Conservation (phyloP, 2,888 invertebrate genomes). For the Synanthedon tipuliformis region DNA sequence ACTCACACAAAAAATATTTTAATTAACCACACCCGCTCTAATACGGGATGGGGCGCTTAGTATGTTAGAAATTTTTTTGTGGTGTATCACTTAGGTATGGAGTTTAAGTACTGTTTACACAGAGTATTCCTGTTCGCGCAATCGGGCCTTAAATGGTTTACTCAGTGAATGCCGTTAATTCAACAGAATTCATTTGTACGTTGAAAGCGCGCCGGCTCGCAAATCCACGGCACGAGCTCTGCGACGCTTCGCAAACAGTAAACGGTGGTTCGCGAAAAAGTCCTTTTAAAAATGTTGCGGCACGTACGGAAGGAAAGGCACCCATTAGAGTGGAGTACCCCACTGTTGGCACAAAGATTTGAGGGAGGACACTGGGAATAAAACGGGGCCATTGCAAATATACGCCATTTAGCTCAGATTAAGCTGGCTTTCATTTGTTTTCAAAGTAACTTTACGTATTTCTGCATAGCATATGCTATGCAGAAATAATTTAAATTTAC, state of each 20-base stretch:
- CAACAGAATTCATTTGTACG: slow-evolving; percentile 54
- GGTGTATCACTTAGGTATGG: too few species aligned
- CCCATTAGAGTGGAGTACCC: slow-evolving; percentile 66
- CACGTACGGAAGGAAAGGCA: slow-evolving; percentile 60
- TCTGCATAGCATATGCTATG: too few species aligned
- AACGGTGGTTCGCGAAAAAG: slow-evolving; percentile 59
- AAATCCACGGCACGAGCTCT: slow-evolving; percentile 21
- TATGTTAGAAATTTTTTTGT: too few species aligned
- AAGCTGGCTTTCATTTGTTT: too few species aligned
- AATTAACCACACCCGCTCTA: too few species aligned
- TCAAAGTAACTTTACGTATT: too few species aligned
- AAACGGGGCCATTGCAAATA: slow-evolving; percentile 7
- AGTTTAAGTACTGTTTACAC: too few species aligned
- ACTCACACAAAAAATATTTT: too few species aligned
- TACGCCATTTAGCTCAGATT: slow-evolving; percentile 3
- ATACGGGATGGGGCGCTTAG: too few species aligned
- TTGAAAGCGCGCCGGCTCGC: slow-evolving; percentile 50
- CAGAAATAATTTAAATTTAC: too few species aligned
- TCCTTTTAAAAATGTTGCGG: slow-evolving; percentile 69
- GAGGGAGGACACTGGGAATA: slow-evolving; percentile 37
- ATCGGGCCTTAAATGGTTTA: slow-evolving; percentile 28
- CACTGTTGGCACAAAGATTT: slow-evolving; percentile 67
- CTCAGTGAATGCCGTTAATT: slow-evolving; percentile 49
- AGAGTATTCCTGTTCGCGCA: not conserved
- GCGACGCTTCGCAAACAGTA: slow-evolving; percentile 45